Base-by-base conservation (phyloP, 2,113 vertebrate genomes). In the Panurus biarmicus region DNA sequence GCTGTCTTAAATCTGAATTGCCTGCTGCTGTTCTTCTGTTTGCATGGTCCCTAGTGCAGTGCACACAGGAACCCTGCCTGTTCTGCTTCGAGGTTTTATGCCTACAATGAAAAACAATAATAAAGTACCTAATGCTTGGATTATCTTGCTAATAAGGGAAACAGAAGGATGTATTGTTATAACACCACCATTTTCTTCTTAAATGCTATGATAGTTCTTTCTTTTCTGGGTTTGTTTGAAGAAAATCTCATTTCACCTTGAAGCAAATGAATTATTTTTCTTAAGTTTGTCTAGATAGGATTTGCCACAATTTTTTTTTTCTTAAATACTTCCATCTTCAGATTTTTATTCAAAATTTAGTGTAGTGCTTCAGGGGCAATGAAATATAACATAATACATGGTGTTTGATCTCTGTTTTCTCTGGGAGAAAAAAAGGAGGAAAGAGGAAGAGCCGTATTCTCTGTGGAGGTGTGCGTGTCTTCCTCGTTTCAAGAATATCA, bases 241-340 rank as follows among this genome's bases (percentile, higher is more conserved):
- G 58, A 94, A 83, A 96, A 95, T 94, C 77, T 83, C 35, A 64
- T 79, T 94, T 94, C 74, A 75, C 60, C 35, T 95, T 93, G 73
- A 80, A 51, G 53, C n/a, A 86, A 92, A 47, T 9, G 2, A 80
- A 69, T 82, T 66, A 20, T 74, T 97, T 96, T 81, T 60, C 56
- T 77, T 93, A 95, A 94, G n/a, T 13, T 64, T 91, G 47, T 85
- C 65, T 96, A 82, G 67, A 56, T 56, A 75, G 89, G 51, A 77
- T 57, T 90, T 90, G 76, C 65, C 15, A 26, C 74, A 26, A 36
- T 24, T 31, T 29, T 25, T 38, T n/a, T 57, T 36, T 95, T 47
- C 16, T 82, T 48, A 78, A 50, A 72, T 64, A 44, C 5, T 87
- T 90, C 66, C 6, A 19, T 72, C 33, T 71, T 97, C 66, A 87